These are phyloP conservation scores for Gymnorhina tibicen DNA, from an alignment of 2,113 vertebrate species.

Conservation along the genomic window DNA sequence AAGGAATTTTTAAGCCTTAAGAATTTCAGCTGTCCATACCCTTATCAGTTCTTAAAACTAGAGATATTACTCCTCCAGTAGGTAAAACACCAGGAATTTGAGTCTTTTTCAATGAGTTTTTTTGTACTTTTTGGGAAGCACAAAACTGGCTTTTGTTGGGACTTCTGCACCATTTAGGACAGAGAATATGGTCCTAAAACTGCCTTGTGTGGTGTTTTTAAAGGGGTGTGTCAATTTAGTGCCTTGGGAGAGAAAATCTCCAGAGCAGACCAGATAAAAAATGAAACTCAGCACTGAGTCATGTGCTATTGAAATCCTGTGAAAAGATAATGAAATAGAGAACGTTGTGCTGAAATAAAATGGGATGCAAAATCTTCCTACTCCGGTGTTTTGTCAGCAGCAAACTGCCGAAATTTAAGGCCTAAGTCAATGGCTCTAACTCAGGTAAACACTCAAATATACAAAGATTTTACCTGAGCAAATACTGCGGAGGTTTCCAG, in stretches of 20 bases:
- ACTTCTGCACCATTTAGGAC: background rate
- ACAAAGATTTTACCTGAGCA: background rate
- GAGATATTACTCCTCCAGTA: background rate
- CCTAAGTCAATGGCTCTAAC: background rate
- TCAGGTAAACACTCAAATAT: background rate
- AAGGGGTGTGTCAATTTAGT: background rate
- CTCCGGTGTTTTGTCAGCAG: background rate
- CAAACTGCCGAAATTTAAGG: background rate
- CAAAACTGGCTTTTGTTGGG: background rate
- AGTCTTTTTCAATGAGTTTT: background rate
- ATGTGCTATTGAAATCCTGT: background rate
- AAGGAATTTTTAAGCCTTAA: background rate
- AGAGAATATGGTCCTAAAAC: background rate
- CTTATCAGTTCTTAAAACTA: background rate
- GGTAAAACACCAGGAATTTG: background rate
- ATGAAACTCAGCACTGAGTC: background rate
- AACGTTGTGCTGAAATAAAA: background rate
- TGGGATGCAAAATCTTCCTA: background rate
- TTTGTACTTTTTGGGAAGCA: background rate
- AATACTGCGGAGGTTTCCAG: background rate
- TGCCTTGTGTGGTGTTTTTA: background rate
- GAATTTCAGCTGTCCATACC: background rate
- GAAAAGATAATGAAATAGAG: background rate
- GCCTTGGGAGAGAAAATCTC: background rate
- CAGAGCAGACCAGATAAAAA: background rate